Base-by-base conservation (phyloP, 2,113 vertebrate species). In the Labrus mixtus region DNA sequence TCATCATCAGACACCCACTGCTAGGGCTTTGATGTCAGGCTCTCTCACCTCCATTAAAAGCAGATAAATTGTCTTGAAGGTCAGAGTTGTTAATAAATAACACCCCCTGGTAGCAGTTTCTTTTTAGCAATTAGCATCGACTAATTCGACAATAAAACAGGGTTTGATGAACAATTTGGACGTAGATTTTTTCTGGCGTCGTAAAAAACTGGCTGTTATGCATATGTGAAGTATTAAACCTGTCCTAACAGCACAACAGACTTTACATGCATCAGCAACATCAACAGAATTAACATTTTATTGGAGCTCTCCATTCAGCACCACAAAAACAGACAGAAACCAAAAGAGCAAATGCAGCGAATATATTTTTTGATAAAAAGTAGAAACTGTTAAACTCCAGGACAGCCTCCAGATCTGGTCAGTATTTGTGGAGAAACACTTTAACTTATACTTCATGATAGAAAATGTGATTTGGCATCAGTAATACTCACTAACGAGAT, bases 61-160 rank as follows among this genome's bases (percentile, higher is more conserved):
- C 5, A 46, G 25, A 36, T 79, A 37, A 39, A 63, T 62, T 20
- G 43, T 72, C 13, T 59, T 23, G 48, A 77, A 60, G 46, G 23
- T 56, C 63, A 64, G 6, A 17, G 17, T 37, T 61, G 25, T 65
- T 71, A 46, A 15, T 70, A 61, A 71, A 62, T 62, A 69, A 55
- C 39, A 54, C 1, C 8, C n/a, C 13, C 29, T 51, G 6, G 4
- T 45, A 43, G 55, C 15, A 19, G 55, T 62, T 56, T 62, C 33
- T 54, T 13, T 57, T 57, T 3, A 23, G 51, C 19, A 50, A 29
- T 48, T 56, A 55, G 8, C 61, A 54, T 64, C 25, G 61, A 46
- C 61, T 33, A 51, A 11, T 25, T 23, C 25, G 4, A 61, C 51
- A 20, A 53, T 65, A n/a, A 45, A 59, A 36, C 22, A 25, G 15